Percentiles rank a stretch among this genome's conserved stretches.
Evolutionary conservation across 1,140 invertebrate species (phyloP).

Genomic region (Acyrthosiphon pisum): DNA sequence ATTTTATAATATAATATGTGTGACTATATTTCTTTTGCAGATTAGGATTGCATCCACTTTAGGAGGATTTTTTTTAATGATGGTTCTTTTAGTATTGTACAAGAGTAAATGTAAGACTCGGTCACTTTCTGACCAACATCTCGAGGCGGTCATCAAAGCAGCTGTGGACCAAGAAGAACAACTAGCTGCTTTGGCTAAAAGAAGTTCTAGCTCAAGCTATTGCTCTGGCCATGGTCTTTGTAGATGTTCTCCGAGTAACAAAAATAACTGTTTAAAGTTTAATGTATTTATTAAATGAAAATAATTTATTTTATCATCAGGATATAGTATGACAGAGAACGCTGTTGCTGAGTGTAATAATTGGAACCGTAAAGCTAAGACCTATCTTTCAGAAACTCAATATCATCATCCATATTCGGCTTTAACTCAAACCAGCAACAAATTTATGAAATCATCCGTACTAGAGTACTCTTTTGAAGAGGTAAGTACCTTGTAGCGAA

Average conservation of each 20-base stretch:
- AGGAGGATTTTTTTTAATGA: conserved; percentile 85
- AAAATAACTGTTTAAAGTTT: no score
- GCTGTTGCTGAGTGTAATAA: conserved; percentile 21
- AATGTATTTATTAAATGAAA: neutral
- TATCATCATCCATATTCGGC: conserved; percentile 36
- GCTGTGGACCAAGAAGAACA: conserved; percentile 79
- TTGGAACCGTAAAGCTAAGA: conserved; percentile 31
- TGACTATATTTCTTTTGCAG: conserved; percentile 56
- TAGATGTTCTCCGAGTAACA: conserved; percentile 45
- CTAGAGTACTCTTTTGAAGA: conserved; percentile 52
- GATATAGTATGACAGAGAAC: conserved; percentile 50
- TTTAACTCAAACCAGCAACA: conserved; percentile 23
- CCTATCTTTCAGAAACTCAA: conserved; percentile 47
- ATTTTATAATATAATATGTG: neutral
- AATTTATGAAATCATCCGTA: conserved; percentile 28
- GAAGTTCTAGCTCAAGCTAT: conserved; percentile 50
- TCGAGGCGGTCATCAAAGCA: conserved; percentile 74
- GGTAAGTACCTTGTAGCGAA: neutral
- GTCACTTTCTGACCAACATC: conserved; percentile 65
- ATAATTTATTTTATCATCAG: neutral
- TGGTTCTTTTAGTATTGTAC: conserved; percentile 86
- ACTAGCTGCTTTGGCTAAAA: conserved; percentile 71
- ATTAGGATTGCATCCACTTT: conserved; percentile 85
- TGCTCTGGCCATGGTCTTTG: conserved; percentile 49
- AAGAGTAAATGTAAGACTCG: conserved; percentile 75